A percentile compares a stretch with the other conserved stretches of the same genome.
Conservation (phyloP, 1,140 invertebrate species). For the Babylonia areolata region DNA sequence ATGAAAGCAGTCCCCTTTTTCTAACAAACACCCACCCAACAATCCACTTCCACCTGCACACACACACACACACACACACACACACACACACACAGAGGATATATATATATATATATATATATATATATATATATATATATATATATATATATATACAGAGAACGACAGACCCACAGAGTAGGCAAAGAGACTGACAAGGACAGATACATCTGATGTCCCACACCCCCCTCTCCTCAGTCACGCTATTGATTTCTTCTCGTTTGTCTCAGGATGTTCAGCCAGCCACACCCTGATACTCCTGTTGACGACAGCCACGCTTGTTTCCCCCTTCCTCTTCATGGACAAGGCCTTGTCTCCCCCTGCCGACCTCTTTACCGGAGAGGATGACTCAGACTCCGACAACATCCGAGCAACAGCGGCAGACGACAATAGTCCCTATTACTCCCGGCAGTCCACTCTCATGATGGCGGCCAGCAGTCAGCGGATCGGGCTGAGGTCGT, state of each 20-base stretch:
- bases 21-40: too few relatives aligned
- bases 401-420: not conserved
- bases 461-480: not conserved
- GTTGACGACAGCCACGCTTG: not conserved
- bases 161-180: too few relatives aligned
- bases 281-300: slow-evolving; percentile 11
- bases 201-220: too few relatives aligned
- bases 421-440: not conserved
- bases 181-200: too few relatives aligned
- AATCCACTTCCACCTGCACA: too few relatives aligned
- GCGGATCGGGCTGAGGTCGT: slow-evolving; percentile 20
- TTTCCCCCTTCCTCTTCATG: slow-evolving; percentile 25
- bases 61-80: too few relatives aligned
- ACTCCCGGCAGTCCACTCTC: not conserved
- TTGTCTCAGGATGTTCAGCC: not conserved
- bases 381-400: not conserved
- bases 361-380: not conserved
- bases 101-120: too few relatives aligned
- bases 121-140: too few relatives aligned
- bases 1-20: too few relatives aligned
- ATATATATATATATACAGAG: too few relatives aligned
- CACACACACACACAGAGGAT: too few relatives aligned
- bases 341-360: not conserved
- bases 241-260: not conserved
- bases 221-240: too few relatives aligned